These are phyloP conservation scores for Ochropacha duplaris DNA, from an alignment of 2,888 invertebrate species.

Conservation along the genomic window DNA sequence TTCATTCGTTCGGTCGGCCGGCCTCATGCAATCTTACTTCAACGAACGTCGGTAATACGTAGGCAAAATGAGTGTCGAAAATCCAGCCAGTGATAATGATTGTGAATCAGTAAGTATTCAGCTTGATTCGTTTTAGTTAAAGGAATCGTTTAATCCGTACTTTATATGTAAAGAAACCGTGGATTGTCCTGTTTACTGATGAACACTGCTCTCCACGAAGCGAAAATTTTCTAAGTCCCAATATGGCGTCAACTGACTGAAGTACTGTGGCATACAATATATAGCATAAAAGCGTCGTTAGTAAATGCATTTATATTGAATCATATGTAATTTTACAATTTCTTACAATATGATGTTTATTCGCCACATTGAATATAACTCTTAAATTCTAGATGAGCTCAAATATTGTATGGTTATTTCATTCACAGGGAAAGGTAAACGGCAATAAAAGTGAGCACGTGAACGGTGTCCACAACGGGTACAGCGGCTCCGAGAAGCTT, in stretches of 20 bases:
- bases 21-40: conserved; percentile 50
- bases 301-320: conserved; percentile 11
- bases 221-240: conserved; percentile 89
- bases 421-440: conserved; percentile 76
- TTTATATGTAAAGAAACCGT: conserved; percentile 19
- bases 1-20: conserved; percentile 36
- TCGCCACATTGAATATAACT: conserved; percentile 15
- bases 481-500: conserved; percentile 80
- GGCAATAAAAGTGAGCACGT: conserved; percentile 84
- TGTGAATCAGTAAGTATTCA: conserved; percentile 83
- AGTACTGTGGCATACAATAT: conserved; percentile 80
- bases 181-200: conserved; percentile 73
- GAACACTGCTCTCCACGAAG: conserved; percentile 67
- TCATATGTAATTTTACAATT: not conserved
- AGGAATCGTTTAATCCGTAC: conserved; percentile 27
- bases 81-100: conserved; percentile 82
- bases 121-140: conserved; percentile 34
- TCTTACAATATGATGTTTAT: not conserved
- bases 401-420: conserved; percentile 21
- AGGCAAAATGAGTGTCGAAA: conserved; percentile 86
- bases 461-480: conserved; percentile 93
- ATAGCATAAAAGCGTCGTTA: conserved; percentile 73
- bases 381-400: conserved; percentile 18
- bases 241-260: conserved; percentile 92
- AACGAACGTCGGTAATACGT: conserved; percentile 72